A percentile compares a stretch with the other conserved stretches of the same genome.
Evolutionary conservation across 2,797 vertebrate species (phyloP).

Genomic region (Myotis vivesi): DNA sequence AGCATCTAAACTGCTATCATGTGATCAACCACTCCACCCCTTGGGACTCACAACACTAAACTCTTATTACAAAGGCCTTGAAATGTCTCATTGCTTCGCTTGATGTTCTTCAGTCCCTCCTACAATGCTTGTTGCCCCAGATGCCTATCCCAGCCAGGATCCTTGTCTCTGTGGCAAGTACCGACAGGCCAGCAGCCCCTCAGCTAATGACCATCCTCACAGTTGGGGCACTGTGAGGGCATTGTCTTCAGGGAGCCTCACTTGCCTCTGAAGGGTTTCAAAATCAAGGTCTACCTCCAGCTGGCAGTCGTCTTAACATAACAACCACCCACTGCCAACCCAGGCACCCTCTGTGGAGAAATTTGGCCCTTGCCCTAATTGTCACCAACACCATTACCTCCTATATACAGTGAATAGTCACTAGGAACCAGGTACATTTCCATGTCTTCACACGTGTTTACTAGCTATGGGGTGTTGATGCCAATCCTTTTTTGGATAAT

Average conservation of each 20-base stretch:
- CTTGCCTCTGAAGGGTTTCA: neutral
- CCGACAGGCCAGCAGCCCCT: too few species aligned
- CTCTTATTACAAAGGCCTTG: neutral
- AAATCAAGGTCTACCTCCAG: neutral
- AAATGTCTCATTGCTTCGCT: neutral
- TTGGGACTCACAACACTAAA: neutral
- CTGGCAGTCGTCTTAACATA: conserved; percentile 19
- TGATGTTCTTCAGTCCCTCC: neutral
- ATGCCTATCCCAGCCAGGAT: neutral
- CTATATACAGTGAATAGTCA: neutral
- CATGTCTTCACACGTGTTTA: neutral
- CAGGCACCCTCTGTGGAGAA: neutral
- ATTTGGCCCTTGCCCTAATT: neutral
- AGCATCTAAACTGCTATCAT: neutral
- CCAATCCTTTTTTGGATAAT: neutral
- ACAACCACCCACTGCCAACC: neutral
- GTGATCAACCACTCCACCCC: neutral
- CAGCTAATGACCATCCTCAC: neutral
- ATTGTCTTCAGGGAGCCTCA: neutral
- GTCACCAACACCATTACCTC: neutral
- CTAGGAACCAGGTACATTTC: neutral
- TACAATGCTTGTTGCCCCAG: neutral
- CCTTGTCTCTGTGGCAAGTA: neutral
- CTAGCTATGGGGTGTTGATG: neutral
- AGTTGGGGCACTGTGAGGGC: neutral